Percentiles rank a stretch among this genome's conserved stretches.
Conservation (phyloP, 2,113 vertebrate genomes). For the Psammodynastes pulverulentus region DNA sequence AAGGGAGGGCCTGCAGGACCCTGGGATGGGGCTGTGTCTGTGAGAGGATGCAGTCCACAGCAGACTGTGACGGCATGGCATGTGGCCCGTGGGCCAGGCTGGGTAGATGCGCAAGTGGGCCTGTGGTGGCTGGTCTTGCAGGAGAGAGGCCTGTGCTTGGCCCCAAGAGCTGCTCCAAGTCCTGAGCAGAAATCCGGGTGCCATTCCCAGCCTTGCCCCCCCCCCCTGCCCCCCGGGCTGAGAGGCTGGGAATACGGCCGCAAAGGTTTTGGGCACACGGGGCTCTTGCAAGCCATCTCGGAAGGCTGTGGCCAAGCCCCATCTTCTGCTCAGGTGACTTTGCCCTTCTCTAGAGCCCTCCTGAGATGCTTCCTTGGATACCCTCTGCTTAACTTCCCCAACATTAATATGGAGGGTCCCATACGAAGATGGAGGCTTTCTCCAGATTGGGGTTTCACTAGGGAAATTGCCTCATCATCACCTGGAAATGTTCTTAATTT, state of each 20-base stretch:
- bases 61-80: not conserved
- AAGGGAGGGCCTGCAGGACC: not conserved
- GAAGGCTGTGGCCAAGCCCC: not conserved
- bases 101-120: not conserved
- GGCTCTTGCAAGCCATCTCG: not conserved
- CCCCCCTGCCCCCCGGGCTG: not conserved
- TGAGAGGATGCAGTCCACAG: accelerated
- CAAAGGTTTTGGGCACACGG: no score
- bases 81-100: not conserved
- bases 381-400: no score
- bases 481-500: not conserved
- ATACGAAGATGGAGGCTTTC: not conserved
- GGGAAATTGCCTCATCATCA: not conserved
- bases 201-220: not conserved
- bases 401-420: not conserved
- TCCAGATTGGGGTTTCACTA: not conserved
- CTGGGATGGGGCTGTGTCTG: not conserved
- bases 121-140: not conserved
- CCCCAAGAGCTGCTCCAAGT: not conserved
- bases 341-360: not conserved
- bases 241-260: not conserved
- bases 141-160: not conserved
- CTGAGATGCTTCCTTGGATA: not conserved
- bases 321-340: not conserved
- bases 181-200: not conserved